A percentile compares a stretch with the other conserved stretches of the same genome.
Evolutionary conservation across 2,113 vertebrate genomes (phyloP).

Genomic region (Trichomycterus rosablanca): DNA sequence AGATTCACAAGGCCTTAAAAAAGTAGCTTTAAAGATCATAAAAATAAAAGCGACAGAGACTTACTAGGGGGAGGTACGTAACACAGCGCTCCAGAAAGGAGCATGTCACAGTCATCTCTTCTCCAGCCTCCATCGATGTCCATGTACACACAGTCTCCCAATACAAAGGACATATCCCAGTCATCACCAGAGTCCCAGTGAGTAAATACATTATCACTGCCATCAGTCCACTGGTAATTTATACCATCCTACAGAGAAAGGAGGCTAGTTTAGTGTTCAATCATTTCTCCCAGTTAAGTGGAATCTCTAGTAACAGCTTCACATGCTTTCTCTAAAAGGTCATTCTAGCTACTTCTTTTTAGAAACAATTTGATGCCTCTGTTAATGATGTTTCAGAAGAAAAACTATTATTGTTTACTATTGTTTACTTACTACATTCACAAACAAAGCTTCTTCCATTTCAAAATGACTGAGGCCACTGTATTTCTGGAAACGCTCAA

Average conservation of each 20-base stretch:
- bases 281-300: no score
- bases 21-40: neutral
- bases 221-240: slow-evolving; percentile 85
- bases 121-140: slow-evolving; percentile 80
- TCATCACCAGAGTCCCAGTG: slow-evolving; percentile 75
- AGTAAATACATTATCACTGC: slow-evolving; percentile 76
- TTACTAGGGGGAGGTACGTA: slow-evolving; percentile 64
- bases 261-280: neutral
- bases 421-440: no score
- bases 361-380: no score
- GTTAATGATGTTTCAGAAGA: no score
- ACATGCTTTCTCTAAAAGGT: no score
- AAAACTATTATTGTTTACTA: no score
- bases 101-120: slow-evolving; percentile 69
- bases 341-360: no score
- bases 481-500: no score
- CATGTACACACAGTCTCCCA: slow-evolving; percentile 82
- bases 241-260: slow-evolving; percentile 73
- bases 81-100: slow-evolving; percentile 81
- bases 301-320: no score
- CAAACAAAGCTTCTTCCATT: no score
- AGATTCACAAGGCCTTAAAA: no score
- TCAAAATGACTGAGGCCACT: no score
- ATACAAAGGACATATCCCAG: slow-evolving; percentile 58
- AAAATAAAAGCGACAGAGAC: slow-evolving; percentile 20